Evolutionary conservation across 1,140 invertebrate species (phyloP).

Genomic region (Steinernema khuongi): DNA sequence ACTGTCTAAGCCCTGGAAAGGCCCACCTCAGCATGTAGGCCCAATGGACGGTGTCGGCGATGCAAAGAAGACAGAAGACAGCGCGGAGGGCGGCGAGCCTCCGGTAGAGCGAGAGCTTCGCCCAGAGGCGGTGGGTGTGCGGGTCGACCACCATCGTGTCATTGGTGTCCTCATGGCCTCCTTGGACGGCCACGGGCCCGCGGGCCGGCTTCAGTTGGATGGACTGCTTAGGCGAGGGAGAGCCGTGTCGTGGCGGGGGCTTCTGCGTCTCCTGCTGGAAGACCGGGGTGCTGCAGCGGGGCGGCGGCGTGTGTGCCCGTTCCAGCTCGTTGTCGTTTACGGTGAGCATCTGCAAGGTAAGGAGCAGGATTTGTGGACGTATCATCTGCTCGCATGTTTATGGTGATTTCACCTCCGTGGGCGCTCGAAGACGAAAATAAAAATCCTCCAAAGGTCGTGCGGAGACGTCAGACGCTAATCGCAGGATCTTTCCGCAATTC

Average conservation of each 20-base stretch:
- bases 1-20: neutral
- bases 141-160: slow-evolving; percentile 11
- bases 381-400: too few relatives aligned
- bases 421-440: too few relatives aligned
- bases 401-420: too few relatives aligned
- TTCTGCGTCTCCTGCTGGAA: neutral
- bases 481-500: too few relatives aligned
- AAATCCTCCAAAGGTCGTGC: too few relatives aligned
- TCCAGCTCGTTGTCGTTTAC: neutral
- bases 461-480: too few relatives aligned
- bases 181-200: neutral
- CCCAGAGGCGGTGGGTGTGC: slow-evolving; percentile 3
- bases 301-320: neutral
- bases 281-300: neutral
- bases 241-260: neutral
- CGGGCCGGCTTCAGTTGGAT: neutral
- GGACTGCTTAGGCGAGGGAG: neutral
- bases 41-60: slow-evolving; percentile 41
- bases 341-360: neutral
- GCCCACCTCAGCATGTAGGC: slow-evolving; percentile 32
- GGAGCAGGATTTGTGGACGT: slow-evolving; percentile 14
- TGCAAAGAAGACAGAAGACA: slow-evolving; percentile 30
- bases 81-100: neutral
- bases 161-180: neutral
- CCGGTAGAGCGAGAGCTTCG: slow-evolving; percentile 9